These are phyloP conservation scores for Athalia rosae DNA, from an alignment of 2,888 invertebrate species.

Conservation along the genomic window DNA sequence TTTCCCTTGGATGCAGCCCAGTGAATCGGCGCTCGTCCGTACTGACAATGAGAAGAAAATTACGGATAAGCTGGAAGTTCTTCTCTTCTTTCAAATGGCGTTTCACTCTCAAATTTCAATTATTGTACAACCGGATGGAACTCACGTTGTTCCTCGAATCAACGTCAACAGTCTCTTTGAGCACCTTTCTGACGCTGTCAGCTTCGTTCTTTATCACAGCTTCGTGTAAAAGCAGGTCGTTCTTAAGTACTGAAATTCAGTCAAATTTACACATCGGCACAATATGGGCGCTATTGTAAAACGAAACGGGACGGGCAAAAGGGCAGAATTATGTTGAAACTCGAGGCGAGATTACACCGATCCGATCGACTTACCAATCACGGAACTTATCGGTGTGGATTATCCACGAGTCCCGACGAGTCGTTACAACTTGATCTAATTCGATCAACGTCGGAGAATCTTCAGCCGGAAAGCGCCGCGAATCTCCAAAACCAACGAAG, in stretches of 20 bases:
- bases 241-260: slow-evolving; percentile 75
- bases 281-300: too few species aligned
- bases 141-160: slow-evolving; percentile 84
- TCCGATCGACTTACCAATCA: slow-evolving; percentile 13
- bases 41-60: slow-evolving; percentile 74
- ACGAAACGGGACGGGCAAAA: slow-evolving; percentile 1
- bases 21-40: slow-evolving; percentile 84
- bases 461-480: neutral
- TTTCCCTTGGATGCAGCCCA: slow-evolving; percentile 85
- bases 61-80: neutral
- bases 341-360: neutral
- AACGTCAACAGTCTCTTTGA: slow-evolving; percentile 81
- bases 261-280: neutral
- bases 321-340: neutral
- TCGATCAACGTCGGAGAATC: neutral
- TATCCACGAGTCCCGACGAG: slow-evolving; percentile 11
- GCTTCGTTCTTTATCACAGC: slow-evolving; percentile 85
- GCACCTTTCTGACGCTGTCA: slow-evolving; percentile 79
- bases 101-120: too few species aligned
- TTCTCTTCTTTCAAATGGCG: too few species aligned
- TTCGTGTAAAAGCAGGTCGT: slow-evolving; percentile 82
- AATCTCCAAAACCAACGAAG: too few species aligned
- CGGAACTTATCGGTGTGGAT: slow-evolving; percentile 16
- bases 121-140: slow-evolving; percentile 52
- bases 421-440: neutral